phyloP scores from a whole-genome alignment of 1,140 invertebrate species.

The Apis laboriosa region DNA sequence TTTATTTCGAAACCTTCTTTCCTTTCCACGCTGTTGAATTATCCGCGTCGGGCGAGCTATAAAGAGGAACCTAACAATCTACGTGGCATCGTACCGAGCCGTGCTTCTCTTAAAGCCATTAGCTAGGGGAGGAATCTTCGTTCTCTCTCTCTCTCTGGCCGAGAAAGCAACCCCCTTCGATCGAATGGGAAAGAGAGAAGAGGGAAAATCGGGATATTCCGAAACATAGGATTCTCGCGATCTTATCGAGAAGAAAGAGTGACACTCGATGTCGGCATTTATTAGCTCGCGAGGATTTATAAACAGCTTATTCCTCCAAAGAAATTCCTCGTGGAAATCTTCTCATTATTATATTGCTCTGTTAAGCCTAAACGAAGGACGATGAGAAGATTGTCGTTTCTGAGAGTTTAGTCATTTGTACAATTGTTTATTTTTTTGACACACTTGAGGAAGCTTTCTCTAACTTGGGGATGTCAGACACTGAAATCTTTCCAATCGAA shows the following conservation, averaged over 20 bases:
- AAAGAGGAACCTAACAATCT: slow-evolving; percentile 9
- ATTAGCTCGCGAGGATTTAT: too few species aligned
- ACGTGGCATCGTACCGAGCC: slow-evolving; percentile 14
- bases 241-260: slow-evolving; percentile 51
- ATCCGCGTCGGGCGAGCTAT: too few species aligned
- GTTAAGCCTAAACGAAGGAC: too few species aligned
- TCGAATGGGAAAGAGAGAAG: neutral
- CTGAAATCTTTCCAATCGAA: too few species aligned
- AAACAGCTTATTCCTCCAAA: too few species aligned
- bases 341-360: too few species aligned
- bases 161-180: neutral
- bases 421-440: too few species aligned
- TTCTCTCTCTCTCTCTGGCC: neutral
- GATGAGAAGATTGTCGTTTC: too few species aligned
- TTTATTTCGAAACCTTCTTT: neutral
- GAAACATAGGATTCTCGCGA: slow-evolving; percentile 20
- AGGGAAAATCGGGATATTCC: neutral
- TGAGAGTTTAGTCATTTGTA: too few species aligned
- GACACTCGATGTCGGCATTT: slow-evolving; percentile 38
- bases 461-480: too few species aligned
- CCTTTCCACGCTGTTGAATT: neutral
- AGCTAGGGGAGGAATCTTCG: slow-evolving; percentile 34
- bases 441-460: too few species aligned
- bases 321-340: too few species aligned
- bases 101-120: slow-evolving; percentile 49